Evolutionary conservation across 2,797 vertebrate species (phyloP).

Genomic region (Intellagama lesueurii): DNA sequence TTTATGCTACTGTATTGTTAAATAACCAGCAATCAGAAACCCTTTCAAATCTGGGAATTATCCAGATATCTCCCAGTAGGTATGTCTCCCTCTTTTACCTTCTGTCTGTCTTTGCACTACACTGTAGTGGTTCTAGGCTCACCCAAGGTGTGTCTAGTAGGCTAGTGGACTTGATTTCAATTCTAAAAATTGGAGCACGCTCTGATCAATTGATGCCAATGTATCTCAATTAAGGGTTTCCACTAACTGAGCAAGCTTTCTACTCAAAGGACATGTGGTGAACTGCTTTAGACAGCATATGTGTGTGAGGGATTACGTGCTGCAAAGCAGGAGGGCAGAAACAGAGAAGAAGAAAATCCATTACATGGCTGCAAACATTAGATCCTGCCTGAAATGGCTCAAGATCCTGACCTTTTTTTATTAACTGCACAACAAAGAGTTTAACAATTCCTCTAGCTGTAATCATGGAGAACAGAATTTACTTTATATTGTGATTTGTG

Average conservation of each 20-base stretch:
- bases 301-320: not conserved
- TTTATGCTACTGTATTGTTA: not conserved
- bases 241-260: not conserved
- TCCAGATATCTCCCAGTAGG: not conserved
- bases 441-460: not conserved
- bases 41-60: not conserved
- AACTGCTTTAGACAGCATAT: not conserved
- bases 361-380: not conserved
- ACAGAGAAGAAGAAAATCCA: not conserved
- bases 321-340: not conserved
- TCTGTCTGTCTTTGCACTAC: not conserved
- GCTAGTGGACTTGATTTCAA: not conserved
- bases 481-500: not conserved
- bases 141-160: not conserved
- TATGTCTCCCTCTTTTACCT: not conserved
- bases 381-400: not conserved
- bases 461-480: not conserved
- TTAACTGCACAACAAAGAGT: not conserved
- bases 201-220: not conserved
- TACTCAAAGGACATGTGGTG: not conserved
- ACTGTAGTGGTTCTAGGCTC: not conserved
- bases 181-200: not conserved
- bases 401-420: not conserved
- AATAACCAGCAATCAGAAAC: not conserved
- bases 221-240: not conserved